phyloP scores from a whole-genome alignment of 1,140 invertebrate genomes.

The Drosophila ficusphila region DNA sequence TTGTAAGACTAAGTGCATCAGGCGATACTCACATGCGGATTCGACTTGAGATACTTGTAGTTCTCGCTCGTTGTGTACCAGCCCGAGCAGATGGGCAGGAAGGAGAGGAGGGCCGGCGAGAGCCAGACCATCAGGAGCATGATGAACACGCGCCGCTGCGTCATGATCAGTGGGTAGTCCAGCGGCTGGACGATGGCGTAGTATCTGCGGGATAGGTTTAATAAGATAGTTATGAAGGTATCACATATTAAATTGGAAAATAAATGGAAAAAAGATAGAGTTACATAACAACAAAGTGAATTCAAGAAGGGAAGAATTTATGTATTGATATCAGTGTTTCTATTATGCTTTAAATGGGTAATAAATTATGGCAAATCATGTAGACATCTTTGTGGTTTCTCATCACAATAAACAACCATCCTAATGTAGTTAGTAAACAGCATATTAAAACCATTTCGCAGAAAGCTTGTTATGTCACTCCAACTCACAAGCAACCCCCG shows the following conservation, averaged over 20 bases:
- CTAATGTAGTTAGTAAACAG: too few species aligned
- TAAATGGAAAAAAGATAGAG: background rate
- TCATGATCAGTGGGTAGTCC: constrained; percentile 95
- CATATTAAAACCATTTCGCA: too few species aligned
- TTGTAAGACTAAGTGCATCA: constrained; percentile 21
- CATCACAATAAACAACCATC: too few species aligned
- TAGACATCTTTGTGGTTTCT: too few species aligned
- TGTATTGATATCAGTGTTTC: too few species aligned
- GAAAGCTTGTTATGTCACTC: too few species aligned
- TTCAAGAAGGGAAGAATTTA: too few species aligned
- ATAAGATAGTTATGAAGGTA: background rate
- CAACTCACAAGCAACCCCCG: too few species aligned
- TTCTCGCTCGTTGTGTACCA: constrained; percentile 96
- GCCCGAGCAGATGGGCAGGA: constrained; percentile 96
- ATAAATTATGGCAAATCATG: too few species aligned
- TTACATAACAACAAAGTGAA: too few species aligned
- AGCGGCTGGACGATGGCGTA: constrained; percentile 95
- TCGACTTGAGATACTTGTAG: constrained; percentile 88
- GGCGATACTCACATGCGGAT: constrained; percentile 87
- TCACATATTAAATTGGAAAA: background rate
- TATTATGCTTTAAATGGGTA: too few species aligned
- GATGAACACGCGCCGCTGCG: constrained; percentile 89
- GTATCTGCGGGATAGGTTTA: constrained; percentile 86
- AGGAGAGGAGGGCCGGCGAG: constrained; percentile 95
- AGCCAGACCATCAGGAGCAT: constrained; percentile 96